Base-by-base conservation (phyloP, 2,113 vertebrate genomes). In the Myrmecophaga tridactyla region DNA sequence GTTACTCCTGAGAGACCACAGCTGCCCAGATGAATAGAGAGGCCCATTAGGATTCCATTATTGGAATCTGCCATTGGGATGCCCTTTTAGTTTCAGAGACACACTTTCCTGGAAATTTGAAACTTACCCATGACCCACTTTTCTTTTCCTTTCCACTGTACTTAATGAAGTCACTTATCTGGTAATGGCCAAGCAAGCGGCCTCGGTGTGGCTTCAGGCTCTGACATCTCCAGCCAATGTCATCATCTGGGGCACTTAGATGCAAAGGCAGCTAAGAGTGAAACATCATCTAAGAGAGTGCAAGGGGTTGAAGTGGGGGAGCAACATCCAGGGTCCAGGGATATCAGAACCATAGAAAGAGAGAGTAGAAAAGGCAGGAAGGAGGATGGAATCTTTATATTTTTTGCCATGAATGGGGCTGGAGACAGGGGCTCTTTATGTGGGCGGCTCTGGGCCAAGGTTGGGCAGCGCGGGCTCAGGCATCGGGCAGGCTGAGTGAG, bases 1-100 rank as follows among this genome's bases (percentile, higher is more conserved):
- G 20, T 83, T n/a, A 65, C 39, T 75, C 46, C 69, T 89, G 58
- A 96, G 86, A 95, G 82, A 65, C 4, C n/a, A 36, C 48, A 88
- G 36, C 75, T 82, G 41, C 48, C 41, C 56, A 15, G 34, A 43
- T 25, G 17, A 13, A 13, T 3, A 76, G 36, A 85, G 51, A 18
- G 56, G 4, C 12, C 70, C 12, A 1, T 31, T 36, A 48, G 46
- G 31, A 86, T 58, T 72, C 82, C n/a, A 34, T 4, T 23, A 0
- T 4, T 25, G 65, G 39, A 51, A 23, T 25, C 48, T 65, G 17
- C 87, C 69, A 25, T 31, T 8, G 2, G 15, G 53, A 43, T 48
- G 36, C 14, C 23, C 41, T 84, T 84, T 86, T 41, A 27, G 25
- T 70, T 90, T 95, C 84, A 60, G 18, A 60, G 58, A 84, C 75